phyloP scores from a whole-genome alignment of 2,888 invertebrate species.

The Cloeon dipterum region DNA sequence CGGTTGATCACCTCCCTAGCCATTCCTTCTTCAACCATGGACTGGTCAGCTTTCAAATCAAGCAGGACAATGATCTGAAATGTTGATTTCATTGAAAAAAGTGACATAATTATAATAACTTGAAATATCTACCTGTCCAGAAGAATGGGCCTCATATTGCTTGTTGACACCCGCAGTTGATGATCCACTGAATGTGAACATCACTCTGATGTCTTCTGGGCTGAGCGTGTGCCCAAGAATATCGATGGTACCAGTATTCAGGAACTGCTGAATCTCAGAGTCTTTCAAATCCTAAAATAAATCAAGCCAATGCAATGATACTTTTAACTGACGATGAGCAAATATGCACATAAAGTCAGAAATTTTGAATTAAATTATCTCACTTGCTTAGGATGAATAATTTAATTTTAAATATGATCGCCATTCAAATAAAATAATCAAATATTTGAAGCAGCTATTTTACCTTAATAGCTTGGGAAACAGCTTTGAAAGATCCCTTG shows the following conservation, averaged over 20 bases:
- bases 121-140: conserved; percentile 2
- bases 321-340: background rate
- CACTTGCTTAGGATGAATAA: too few species aligned
- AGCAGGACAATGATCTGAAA: conserved; percentile 52
- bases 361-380: background rate
- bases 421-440: too few species aligned
- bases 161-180: conserved; percentile 34
- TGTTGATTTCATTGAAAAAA: background rate
- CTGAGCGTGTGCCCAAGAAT: conserved; percentile 56
- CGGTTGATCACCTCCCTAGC: conserved; percentile 91
- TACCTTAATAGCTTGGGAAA: conserved; percentile 55
- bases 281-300: conserved; percentile 34
- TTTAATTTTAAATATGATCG: too few species aligned
- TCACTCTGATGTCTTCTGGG: conserved; percentile 56
- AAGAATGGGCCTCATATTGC: conserved; percentile 58
- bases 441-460: too few species aligned
- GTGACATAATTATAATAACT: too few species aligned
- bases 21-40: conserved; percentile 81
- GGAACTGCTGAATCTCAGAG: conserved; percentile 49
- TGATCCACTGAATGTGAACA: conserved; percentile 50
- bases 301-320: background rate
- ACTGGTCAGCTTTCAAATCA: conserved; percentile 71
- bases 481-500: conserved; percentile 74
- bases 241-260: conserved; percentile 42
- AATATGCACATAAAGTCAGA: too few species aligned